Evolutionary conservation across 2,113 vertebrate species (phyloP).

Genomic region (Melanocharis versteri): DNA sequence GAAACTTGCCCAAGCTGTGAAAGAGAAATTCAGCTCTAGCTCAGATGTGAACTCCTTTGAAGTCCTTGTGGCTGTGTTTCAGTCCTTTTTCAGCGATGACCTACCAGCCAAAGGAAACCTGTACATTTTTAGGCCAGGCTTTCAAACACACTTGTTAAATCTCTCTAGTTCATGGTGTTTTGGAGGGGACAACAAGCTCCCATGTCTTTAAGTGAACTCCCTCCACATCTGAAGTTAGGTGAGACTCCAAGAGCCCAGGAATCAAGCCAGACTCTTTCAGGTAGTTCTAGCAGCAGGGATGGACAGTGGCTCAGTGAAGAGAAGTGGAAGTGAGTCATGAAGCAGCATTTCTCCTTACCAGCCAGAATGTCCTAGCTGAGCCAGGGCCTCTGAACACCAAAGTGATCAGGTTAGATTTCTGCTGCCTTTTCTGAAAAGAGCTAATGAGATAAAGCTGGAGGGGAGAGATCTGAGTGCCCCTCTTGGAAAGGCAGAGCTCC

Average conservation of each 20-base stretch:
- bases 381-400: background rate
- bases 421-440: slow-evolving; percentile 1
- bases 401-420: slow-evolving; percentile 4
- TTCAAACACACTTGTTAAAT: background rate
- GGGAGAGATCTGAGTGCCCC: background rate
- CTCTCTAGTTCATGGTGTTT: background rate
- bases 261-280: background rate
- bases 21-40: background rate
- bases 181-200: background rate
- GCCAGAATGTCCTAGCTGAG: slow-evolving; percentile 1
- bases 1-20: background rate
- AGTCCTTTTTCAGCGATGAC: background rate
- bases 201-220: background rate
- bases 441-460: background rate
- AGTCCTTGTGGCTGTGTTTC: background rate
- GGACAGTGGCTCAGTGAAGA: slow-evolving; percentile 57
- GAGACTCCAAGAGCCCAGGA: background rate
- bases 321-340: slow-evolving; percentile 68
- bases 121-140: background rate
- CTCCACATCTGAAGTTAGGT: background rate
- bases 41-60: background rate
- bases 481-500: background rate
- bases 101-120: background rate
- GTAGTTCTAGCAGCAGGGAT: background rate
- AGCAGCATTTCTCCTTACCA: background rate